These are phyloP conservation scores for Pseudorhombus dupliciocellatus DNA, from an alignment of 2,113 vertebrate genomes.

Conservation along the genomic window DNA sequence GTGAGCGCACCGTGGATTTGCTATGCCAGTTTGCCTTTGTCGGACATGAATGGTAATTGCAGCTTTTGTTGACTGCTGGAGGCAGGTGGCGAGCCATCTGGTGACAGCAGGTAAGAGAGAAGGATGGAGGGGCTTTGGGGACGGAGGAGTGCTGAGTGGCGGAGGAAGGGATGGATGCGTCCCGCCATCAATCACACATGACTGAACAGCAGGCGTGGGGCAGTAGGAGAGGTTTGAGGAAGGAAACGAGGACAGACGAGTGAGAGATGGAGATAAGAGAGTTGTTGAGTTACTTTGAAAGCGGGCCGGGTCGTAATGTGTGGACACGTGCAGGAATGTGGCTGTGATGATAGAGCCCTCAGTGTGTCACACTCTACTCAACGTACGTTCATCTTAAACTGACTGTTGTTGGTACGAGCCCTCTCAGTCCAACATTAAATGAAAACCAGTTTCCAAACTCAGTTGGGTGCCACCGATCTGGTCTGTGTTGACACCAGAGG, in stretches of 20 bases:
- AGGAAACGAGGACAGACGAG: constrained; percentile 18
- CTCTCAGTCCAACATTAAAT: constrained; percentile 41
- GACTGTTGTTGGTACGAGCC: neutral
- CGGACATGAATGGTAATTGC: constrained; percentile 77
- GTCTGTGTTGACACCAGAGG: constrained; percentile 45
- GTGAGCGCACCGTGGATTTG: constrained; percentile 9
- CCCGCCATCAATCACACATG: constrained; percentile 69
- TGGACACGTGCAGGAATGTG: neutral
- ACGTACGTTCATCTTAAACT: constrained; percentile 12
- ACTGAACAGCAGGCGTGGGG: constrained; percentile 67
- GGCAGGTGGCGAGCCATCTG: constrained; percentile 81
- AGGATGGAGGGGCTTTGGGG: constrained; percentile 62
- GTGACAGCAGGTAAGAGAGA: constrained; percentile 73
- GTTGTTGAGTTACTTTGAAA: constrained; percentile 40
- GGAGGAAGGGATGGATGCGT: constrained; percentile 52
- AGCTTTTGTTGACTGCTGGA: constrained; percentile 73
- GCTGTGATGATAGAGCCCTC: no score
- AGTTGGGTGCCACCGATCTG: constrained; percentile 55
- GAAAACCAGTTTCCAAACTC: constrained; percentile 52
- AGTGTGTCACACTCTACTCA: no score
- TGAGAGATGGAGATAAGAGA: constrained; percentile 53
- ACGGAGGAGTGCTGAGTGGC: constrained; percentile 55
- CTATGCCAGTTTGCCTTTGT: constrained; percentile 55
- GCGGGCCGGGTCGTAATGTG: constrained; percentile 38
- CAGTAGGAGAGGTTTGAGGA: constrained; percentile 38